Percentiles rank a stretch among this genome's conserved stretches.
phyloP scores from a whole-genome alignment of 2,113 vertebrate species.

The Ginglymostoma cirratum region DNA sequence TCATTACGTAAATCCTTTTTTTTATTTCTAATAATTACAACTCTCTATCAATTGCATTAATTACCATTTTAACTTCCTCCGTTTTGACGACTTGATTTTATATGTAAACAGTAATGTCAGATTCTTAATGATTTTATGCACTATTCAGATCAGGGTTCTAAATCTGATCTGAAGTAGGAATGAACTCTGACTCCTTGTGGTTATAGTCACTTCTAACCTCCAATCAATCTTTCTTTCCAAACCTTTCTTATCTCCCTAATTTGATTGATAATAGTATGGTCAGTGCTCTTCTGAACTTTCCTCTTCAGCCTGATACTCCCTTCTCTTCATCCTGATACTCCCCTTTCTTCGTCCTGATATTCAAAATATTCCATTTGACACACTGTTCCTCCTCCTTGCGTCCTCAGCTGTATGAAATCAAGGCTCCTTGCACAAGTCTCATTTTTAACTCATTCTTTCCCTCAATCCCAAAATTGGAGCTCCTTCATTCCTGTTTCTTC shows the following conservation, averaged over 20 bases:
- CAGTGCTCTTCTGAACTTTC: slow-evolving; percentile 6
- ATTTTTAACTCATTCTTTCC: slow-evolving; percentile 21
- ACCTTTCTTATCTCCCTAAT: slow-evolving; percentile 24
- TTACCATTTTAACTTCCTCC: neutral
- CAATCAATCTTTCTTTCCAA: slow-evolving; percentile 28
- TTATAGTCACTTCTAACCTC: neutral
- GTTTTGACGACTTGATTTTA: neutral
- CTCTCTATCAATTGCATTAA: neutral
- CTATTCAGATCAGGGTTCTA: neutral
- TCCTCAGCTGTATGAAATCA: neutral
- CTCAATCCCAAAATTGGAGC: neutral
- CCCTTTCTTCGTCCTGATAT: slow-evolving; percentile 12
- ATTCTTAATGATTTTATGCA: neutral
- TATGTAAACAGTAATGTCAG: neutral
- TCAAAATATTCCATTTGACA: neutral
- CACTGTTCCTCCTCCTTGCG: neutral
- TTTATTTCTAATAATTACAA: neutral
- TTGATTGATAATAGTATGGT: slow-evolving; percentile 26
- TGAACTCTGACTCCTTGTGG: neutral
- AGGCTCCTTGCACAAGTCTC: neutral
- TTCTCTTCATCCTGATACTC: slow-evolving; percentile 22
- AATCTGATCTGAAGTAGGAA: neutral
- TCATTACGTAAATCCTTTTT: neutral
- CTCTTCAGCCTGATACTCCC: neutral
- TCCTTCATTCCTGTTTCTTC: neutral